Conservation (phyloP, 2,888 invertebrate species). For the Atrina japonica region DNA sequence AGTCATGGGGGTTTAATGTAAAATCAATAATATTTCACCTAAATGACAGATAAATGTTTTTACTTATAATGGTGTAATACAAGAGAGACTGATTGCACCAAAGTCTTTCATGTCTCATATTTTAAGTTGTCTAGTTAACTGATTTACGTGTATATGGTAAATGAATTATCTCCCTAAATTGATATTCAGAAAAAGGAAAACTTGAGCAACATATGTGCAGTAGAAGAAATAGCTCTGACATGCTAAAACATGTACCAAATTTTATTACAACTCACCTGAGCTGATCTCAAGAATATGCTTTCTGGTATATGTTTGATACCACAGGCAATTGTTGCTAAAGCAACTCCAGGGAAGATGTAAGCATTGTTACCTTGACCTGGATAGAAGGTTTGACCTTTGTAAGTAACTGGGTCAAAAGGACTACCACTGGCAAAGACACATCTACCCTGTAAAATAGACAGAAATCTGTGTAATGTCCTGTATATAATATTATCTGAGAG, state of each 20-base stretch:
- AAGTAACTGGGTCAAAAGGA: constrained; percentile 93
- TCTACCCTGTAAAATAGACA: constrained; percentile 91
- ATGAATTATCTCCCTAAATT: neutral
- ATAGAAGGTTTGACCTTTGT: constrained; percentile 89
- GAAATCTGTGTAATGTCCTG: neutral
- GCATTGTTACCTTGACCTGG: constrained; percentile 92
- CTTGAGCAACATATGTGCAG: neutral
- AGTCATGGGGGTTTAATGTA: too few species aligned
- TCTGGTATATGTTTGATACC: constrained; percentile 96
- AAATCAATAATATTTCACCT: too few species aligned
- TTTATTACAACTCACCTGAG: constrained; percentile 89
- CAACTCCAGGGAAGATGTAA: constrained; percentile 88
- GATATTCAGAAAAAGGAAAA: neutral
- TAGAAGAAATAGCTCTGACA: neutral
- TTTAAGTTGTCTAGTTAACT: too few species aligned
- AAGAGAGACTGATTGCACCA: too few species aligned
- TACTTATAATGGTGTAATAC: too few species aligned
- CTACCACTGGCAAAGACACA: constrained; percentile 97
- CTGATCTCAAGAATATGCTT: constrained; percentile 95
- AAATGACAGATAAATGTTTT: too few species aligned
- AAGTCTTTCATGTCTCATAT: too few species aligned
- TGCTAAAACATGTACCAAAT: neutral
- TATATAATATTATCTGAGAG: neutral
- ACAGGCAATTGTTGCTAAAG: constrained; percentile 95
- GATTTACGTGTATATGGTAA: too few species aligned